A percentile compares a stretch with the other conserved stretches of the same genome.
Conservation (phyloP, 2,888 invertebrate genomes). For the Torymus aiolomorphi region DNA sequence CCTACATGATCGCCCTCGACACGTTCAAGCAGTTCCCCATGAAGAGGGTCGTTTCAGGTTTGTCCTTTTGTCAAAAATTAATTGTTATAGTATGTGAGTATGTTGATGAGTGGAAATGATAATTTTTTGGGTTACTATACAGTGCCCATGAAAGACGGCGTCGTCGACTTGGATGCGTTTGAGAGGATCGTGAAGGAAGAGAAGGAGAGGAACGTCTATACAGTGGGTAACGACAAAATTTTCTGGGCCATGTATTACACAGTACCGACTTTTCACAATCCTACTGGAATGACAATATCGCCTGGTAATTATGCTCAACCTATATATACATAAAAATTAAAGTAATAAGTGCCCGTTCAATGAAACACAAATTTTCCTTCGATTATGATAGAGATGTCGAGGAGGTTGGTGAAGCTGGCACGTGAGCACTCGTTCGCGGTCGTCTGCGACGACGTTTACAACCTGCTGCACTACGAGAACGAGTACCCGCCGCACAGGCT, state of each 20-base stretch:
- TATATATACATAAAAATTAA: too few species aligned
- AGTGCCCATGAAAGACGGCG: conserved; percentile 78
- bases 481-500: conserved; percentile 77
- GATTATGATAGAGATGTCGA: conserved; percentile 71
- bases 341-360: background rate
- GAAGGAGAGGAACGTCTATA: conserved; percentile 64
- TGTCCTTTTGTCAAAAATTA: conserved; percentile 60
- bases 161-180: conserved; percentile 77
- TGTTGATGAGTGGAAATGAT: background rate
- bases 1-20: conserved; percentile 80
- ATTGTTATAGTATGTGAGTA: too few species aligned
- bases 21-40: conserved; percentile 78
- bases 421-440: conserved; percentile 76
- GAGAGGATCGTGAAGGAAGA: conserved; percentile 74
- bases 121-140: background rate
- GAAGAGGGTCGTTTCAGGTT: conserved; percentile 77
- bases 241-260: conserved; percentile 79
- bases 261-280: conserved; percentile 80
- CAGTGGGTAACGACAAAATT: conserved; percentile 71
- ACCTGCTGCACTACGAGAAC: conserved; percentile 77
- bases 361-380: conserved; percentile 5
- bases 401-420: conserved; percentile 75
- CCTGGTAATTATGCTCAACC: conserved; percentile 68
- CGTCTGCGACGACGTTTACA: conserved; percentile 82
- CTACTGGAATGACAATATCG: conserved; percentile 78